Base-by-base conservation (phyloP, 2,888 invertebrate genomes). In the Hydrotaea cyrtoneurina region DNA sequence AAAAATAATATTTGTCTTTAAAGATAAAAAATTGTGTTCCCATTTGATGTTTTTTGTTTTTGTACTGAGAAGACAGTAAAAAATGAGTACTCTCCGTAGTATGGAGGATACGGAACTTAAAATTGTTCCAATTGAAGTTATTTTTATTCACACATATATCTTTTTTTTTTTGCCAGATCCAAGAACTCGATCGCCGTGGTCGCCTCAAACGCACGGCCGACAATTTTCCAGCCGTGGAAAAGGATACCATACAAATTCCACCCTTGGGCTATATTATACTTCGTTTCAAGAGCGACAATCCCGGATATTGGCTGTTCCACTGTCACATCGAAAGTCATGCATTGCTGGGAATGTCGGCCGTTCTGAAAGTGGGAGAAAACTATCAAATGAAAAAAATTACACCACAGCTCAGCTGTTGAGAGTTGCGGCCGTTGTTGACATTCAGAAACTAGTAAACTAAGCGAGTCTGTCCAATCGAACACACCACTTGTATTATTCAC, bases 281-380 rank as follows among this genome's bases (percentile, higher is more conserved):
- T 1, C 90, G 91, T 17, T 91, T 92, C 39, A 82, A 91, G 0
- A 90, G 91, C 2, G 87, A 90, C 17, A 91, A 92, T 88, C 92
- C 92, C 0, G 91, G 91, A 2, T 92, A 89, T 66, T 91, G 91
- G 91, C 85, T 89, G 74, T 91, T 89, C 53, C 91, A 91, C 26
- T 91, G 92, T 23, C 90, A 91, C 75, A 88, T 91, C 21, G 91
- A 92, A 46, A 78, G 87, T 0, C 91, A 91, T 62, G 86, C 91
- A 0, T 73, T 89, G 0, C 86, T 88, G 31, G 91, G 92, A 17
- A 91, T 91, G 91, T 77, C 87, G 15, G 92, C 91, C 0, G 88
- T 91, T 0, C 80, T 92, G 2, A 90, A 91, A 85, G 80, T 91
- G 15, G 91, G 91, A 5, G 91, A 91, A 72, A 86, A 90, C 62